Evolutionary conservation across 1,140 invertebrate species (phyloP).

Genomic region (Trichomalopsis sarcophagae): DNA sequence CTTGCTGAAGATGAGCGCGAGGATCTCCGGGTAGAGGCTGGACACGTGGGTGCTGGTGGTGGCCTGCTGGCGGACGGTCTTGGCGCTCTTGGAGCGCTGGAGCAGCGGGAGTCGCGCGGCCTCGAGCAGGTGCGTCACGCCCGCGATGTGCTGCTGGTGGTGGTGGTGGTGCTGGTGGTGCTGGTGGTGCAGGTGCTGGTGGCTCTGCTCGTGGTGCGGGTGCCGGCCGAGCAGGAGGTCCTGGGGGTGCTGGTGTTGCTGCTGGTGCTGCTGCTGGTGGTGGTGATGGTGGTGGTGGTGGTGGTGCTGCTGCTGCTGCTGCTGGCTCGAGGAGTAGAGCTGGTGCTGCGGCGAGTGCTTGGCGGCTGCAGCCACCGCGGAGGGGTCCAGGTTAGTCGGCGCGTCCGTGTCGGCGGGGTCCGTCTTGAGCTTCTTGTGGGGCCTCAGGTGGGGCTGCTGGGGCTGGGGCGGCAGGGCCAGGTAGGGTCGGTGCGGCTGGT

Average conservation of each 20-base stretch:
- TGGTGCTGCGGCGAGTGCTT: constrained; percentile 67
- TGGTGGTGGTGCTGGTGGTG: constrained; percentile 62
- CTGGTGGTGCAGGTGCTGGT: constrained; percentile 63
- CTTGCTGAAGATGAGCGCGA: constrained; percentile 93
- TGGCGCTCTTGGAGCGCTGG: constrained; percentile 48
- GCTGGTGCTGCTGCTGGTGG: constrained; percentile 70
- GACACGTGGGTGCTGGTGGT: constrained; percentile 86
- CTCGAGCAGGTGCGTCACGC: constrained; percentile 75
- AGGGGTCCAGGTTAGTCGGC: constrained; percentile 50
- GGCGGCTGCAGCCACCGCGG: constrained; percentile 72
- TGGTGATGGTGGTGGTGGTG: constrained; percentile 67
- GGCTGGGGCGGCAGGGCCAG: constrained; percentile 61
- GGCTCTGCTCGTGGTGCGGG: constrained; percentile 74
- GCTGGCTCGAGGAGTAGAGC: constrained; percentile 56
- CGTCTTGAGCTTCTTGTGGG: constrained; percentile 39
- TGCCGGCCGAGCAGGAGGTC: constrained; percentile 57
- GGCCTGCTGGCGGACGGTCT: constrained; percentile 52
- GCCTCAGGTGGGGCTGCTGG: constrained; percentile 22
- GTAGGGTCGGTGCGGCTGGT: constrained; percentile 72
- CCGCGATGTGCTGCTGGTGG: constrained; percentile 62
- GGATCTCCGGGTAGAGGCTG: constrained; percentile 92
- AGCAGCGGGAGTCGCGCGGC: constrained; percentile 71
- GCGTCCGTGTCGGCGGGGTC: constrained; percentile 35
- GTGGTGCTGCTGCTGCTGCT: constrained; percentile 69
- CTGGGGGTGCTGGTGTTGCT: constrained; percentile 70